Conservation (phyloP, 2,888 invertebrate genomes). For the Griposia aprilina region DNA sequence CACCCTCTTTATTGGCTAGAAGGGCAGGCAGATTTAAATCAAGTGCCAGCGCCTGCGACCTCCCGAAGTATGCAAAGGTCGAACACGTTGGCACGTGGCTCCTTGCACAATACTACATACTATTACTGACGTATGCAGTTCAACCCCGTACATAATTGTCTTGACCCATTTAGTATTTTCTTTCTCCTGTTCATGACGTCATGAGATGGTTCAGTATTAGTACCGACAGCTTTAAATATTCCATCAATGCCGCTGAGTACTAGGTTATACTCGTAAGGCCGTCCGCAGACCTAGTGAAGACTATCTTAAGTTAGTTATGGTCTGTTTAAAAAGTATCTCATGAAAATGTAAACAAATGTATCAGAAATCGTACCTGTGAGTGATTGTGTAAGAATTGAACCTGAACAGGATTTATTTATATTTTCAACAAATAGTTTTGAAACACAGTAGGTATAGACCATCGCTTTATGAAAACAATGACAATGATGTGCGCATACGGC, state of each 20-base stretch:
- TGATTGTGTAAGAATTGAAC: no score
- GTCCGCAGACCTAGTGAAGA: neutral
- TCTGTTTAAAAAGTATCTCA: neutral
- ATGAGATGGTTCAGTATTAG: neutral
- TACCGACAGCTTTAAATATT: neutral
- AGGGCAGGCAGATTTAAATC: constrained; percentile 46
- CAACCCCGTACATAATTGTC: constrained; percentile 33
- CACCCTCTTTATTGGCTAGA: constrained; percentile 43
- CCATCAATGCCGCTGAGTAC: neutral
- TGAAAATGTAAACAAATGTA: neutral
- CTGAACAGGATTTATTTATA: neutral
- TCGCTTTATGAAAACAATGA: neutral
- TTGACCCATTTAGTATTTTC: constrained; percentile 38
- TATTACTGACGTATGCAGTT: constrained; percentile 35
- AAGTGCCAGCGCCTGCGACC: constrained; percentile 51
- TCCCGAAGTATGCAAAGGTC: constrained; percentile 57
- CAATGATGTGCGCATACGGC: neutral
- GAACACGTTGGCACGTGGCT: constrained; percentile 48
- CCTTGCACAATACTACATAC: constrained; percentile 49
- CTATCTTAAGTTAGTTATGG: neutral
- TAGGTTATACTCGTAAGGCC: neutral
- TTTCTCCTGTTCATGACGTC: constrained; percentile 15
- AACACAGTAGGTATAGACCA: no score
- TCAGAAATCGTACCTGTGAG: neutral
- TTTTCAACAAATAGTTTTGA: neutral